phyloP scores from a whole-genome alignment of 2,113 vertebrate species.

The Neogobius melanostomus region DNA sequence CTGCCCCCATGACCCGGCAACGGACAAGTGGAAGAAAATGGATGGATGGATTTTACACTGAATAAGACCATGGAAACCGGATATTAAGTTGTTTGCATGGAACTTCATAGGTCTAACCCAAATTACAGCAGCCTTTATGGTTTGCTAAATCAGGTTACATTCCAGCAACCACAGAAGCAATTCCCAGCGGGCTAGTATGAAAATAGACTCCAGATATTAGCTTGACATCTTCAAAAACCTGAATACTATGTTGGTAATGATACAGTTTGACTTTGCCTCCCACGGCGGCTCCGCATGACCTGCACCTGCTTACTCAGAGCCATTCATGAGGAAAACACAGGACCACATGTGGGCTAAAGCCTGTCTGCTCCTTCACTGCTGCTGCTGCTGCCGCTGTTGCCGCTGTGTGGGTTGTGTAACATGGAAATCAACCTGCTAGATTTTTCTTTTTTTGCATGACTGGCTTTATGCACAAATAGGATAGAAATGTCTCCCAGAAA shows the following conservation, averaged over 20 bases:
- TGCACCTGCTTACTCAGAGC: not conserved
- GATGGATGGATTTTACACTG: too few relatives aligned
- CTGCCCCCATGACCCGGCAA: too few relatives aligned
- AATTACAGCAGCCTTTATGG: too few relatives aligned
- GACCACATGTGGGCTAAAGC: not conserved
- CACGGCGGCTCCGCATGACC: not conserved
- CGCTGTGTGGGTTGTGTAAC: not conserved
- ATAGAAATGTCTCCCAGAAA: not conserved
- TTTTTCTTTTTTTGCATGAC: not conserved
- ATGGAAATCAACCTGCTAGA: conserved; percentile 3
- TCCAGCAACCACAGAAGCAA: not conserved
- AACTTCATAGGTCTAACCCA: too few relatives aligned
- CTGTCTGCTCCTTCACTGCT: not conserved
- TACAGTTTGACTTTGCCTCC: not conserved
- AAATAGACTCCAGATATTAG: not conserved
- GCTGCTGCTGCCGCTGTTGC: not conserved
- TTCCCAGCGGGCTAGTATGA: not conserved
- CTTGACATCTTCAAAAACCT: not conserved
- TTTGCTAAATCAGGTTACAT: too few relatives aligned
- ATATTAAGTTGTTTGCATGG: too few relatives aligned
- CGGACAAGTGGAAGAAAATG: too few relatives aligned
- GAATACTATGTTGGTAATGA: not conserved
- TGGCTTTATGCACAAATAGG: conserved; percentile 3
- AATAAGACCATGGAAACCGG: too few relatives aligned
- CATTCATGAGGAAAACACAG: conserved; percentile 1